Base-by-base conservation (phyloP, 2,113 vertebrate species). In the Romanogobio albipinnatus region DNA sequence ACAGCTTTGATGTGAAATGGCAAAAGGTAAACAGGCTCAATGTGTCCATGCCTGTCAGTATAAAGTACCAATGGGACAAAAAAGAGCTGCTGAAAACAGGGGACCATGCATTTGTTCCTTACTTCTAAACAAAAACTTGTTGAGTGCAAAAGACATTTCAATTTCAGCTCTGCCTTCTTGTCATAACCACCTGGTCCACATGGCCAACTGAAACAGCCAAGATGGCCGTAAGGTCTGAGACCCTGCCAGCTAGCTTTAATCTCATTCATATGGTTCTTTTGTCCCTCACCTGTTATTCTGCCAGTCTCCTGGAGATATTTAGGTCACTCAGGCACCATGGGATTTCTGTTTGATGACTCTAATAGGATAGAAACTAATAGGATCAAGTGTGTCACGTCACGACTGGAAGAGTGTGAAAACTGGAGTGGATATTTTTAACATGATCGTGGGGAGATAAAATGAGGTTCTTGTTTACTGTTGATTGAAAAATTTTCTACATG, bases 291-390 rank as follows among this genome's bases (percentile, higher is more conserved):
- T 74, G 26, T 70, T 19, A 53, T 33, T 66, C 33, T 39, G 79
- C 26, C 43, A 61, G 73, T 33, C 62, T 64, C 9, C 19, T 39
- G 73, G 61, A 49, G 71, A 62, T 79, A 91, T 90, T 84, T 84
- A 85, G 89, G 89, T 88, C 87, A 90, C 84, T 33, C 53, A 85
- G 70, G 26, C 78, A 81, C 83, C 68, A n/a, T 56, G 62, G 83
- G 85, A 89, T 83, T 39, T 76, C 59, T 74, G 75, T 81, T 66
- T 81, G 74, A 56, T 85, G 83, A 33, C 68, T 90, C 58, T n/a
- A n/a, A 84, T 71, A 84, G 39, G 75, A n/a, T n/a, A n/a, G n/a
- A 78, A 74, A 61, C 22, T 87, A 84, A 87, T 82, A 47, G 74
- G 59, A 88, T 59, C 33, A 68, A 6, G 68, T 84, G 86, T 53